phyloP scores from a whole-genome alignment of 2,113 vertebrate genomes.

The Bucco capensis region DNA sequence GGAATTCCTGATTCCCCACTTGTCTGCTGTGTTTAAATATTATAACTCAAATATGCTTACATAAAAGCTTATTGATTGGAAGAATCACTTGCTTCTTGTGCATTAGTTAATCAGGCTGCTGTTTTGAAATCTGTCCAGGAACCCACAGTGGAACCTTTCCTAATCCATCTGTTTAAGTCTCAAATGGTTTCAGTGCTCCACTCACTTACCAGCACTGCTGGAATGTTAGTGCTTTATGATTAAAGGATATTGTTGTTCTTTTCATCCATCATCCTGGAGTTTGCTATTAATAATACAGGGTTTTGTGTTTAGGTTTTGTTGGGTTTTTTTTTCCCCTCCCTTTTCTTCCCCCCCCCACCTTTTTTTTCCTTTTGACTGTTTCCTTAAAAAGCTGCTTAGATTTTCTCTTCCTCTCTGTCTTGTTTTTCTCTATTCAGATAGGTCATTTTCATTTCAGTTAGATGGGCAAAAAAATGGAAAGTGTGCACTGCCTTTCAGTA shows the following conservation, averaged over 20 bases:
- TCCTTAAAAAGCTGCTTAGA: neutral
- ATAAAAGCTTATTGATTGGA: slow-evolving; percentile 67
- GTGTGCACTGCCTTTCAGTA: neutral
- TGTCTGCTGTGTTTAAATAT: slow-evolving; percentile 60
- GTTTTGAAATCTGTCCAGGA: slow-evolving; percentile 70
- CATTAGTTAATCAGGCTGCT: slow-evolving; percentile 71
- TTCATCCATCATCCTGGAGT: slow-evolving; percentile 66
- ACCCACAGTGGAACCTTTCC: slow-evolving; percentile 65
- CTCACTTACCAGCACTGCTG: slow-evolving; percentile 60
- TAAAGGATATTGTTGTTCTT: slow-evolving; percentile 71
- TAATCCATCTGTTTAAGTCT: slow-evolving; percentile 73
- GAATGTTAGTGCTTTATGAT: slow-evolving; percentile 70
- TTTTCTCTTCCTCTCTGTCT: slow-evolving; percentile 9
- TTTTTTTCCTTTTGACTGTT: neutral
- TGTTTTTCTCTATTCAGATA: slow-evolving; percentile 16
- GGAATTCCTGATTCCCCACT: slow-evolving; percentile 46
- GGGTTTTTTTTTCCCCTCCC: too few species aligned
- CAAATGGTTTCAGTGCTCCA: slow-evolving; percentile 66
- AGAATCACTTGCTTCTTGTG: slow-evolving; percentile 68
- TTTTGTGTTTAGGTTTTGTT: neutral
- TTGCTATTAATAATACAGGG: slow-evolving; percentile 64
- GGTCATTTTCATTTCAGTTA: slow-evolving; percentile 32
- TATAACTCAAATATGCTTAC: slow-evolving; percentile 63
- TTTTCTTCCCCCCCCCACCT: too few species aligned
- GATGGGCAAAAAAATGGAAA: neutral